phyloP scores from a whole-genome alignment of 2,113 vertebrate species.

The Fregata magnificens region DNA sequence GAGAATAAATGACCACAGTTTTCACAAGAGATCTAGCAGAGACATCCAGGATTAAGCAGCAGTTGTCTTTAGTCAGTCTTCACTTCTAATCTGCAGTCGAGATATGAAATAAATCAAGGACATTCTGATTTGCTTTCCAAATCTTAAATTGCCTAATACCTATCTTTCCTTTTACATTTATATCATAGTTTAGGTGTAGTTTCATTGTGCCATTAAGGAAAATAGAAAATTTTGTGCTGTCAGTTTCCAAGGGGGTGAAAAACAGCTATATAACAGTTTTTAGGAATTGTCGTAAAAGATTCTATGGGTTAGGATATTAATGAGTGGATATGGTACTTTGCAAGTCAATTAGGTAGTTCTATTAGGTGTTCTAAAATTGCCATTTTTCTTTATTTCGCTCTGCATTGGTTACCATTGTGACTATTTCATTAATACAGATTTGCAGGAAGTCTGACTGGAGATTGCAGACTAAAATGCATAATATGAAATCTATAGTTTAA shows the following conservation, averaged over 20 bases:
- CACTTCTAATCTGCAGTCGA: conserved; percentile 32
- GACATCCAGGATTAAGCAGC: conserved; percentile 66
- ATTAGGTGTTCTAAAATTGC: conserved; percentile 15
- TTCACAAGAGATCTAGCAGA: conserved; percentile 68
- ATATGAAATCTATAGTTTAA: conserved; percentile 20
- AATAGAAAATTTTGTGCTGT: background rate
- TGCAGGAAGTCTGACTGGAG: conserved; percentile 32
- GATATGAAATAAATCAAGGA: conserved; percentile 24
- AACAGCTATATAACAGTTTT: background rate
- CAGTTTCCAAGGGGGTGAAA: background rate
- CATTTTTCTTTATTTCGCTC: conserved; percentile 18
- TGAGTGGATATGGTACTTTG: background rate
- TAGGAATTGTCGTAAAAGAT: background rate
- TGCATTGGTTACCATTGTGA: background rate
- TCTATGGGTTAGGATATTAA: background rate
- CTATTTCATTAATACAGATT: conserved; percentile 50
- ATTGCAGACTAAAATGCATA: conserved; percentile 21
- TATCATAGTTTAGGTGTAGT: background rate
- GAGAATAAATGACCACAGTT: conserved; percentile 69
- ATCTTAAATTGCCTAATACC: background rate
- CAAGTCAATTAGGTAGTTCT: conserved; percentile 13
- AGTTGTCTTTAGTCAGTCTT: conserved; percentile 65
- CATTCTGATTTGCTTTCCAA: conserved; percentile 28
- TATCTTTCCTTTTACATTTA: background rate
- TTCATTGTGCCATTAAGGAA: background rate